Evolutionary conservation across 2,797 vertebrate species (phyloP).

Genomic region (Falco novaeseelandiae): DNA sequence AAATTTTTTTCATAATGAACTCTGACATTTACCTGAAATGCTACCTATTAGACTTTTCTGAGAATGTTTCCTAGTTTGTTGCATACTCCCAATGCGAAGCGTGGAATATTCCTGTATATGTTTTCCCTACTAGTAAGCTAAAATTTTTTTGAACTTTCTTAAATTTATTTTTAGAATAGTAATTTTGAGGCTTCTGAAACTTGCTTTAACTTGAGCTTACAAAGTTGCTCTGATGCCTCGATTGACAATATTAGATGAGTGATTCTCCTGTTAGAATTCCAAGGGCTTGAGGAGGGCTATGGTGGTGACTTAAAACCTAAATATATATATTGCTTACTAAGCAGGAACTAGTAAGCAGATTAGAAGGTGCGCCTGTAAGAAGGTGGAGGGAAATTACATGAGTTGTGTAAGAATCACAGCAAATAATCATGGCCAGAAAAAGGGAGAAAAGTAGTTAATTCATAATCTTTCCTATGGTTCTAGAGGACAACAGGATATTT

Average conservation of each 20-base stretch:
- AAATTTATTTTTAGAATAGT: neutral
- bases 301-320: neutral
- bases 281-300: neutral
- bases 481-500: neutral
- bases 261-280: neutral
- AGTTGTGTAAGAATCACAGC: neutral
- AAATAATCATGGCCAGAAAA: neutral
- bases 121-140: neutral
- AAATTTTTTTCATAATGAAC: neutral
- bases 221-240: neutral
- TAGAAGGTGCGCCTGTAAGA: neutral
- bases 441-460: neutral
- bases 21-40: neutral
- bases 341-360: neutral
- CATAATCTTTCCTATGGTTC: neutral
- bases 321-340: neutral
- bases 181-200: constrained; percentile 23
- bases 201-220: neutral
- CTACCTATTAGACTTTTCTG: neutral
- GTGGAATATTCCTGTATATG: neutral
- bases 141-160: neutral
- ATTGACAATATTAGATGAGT: neutral
- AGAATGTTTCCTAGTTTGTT: neutral
- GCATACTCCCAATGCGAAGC: neutral
- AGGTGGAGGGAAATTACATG: neutral